Evolutionary conservation across 1,140 invertebrate genomes (phyloP).

Genomic region (Brachionus calyciflorus): DNA sequence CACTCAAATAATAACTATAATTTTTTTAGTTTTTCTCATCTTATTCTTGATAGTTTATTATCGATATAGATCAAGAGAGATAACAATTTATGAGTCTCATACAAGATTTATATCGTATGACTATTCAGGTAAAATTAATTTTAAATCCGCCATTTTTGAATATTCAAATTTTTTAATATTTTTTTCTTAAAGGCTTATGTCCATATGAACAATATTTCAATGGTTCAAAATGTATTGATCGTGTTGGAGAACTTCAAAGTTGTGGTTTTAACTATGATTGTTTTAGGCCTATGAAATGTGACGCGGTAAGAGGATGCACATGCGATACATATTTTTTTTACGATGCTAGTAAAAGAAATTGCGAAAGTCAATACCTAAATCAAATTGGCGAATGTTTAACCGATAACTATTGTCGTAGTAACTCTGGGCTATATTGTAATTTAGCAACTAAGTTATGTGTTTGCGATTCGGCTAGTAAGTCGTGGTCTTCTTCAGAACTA

Average conservation of each 20-base stretch:
- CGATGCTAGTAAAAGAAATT: neutral
- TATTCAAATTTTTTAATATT: too few species aligned
- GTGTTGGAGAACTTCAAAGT: neutral
- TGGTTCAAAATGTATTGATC: neutral
- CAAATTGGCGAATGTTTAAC: neutral
- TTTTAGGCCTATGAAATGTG: neutral
- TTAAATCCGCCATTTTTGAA: too few species aligned
- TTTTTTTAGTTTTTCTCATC: too few species aligned
- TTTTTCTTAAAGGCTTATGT: constrained; percentile 19
- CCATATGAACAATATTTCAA: neutral
- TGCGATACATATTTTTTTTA: neutral
- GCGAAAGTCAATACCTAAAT: neutral
- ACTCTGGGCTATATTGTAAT: neutral
- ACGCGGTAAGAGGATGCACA: neutral
- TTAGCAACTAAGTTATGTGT: neutral
- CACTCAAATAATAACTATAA: too few species aligned
- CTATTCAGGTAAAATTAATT: too few species aligned
- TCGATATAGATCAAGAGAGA: too few species aligned
- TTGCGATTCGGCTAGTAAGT: neutral
- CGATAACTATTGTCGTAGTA: neutral
- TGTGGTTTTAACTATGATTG: neutral
- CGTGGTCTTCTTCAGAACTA: neutral
- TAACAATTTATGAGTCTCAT: too few species aligned
- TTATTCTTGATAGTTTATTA: too few species aligned
- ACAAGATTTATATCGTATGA: too few species aligned